Conservation (phyloP, 2,888 invertebrate species). For the Pemphredon lugubris region DNA sequence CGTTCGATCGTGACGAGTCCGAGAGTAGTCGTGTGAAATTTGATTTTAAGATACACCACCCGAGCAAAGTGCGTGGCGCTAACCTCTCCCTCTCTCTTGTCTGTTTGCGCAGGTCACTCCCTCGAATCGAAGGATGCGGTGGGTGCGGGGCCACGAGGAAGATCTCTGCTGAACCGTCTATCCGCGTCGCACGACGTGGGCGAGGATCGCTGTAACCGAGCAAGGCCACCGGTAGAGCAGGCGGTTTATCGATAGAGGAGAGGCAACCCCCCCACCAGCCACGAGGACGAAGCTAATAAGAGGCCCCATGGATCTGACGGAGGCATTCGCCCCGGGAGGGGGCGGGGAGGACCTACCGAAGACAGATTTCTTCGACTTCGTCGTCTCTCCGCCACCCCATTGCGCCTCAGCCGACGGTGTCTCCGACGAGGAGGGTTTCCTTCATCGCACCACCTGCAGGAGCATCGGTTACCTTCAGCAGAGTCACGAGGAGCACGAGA, state of each 20-base stretch:
- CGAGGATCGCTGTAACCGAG: background rate
- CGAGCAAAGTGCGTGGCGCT: no score
- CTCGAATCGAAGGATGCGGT: slow-evolving; percentile 68
- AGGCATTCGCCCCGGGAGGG: slow-evolving; percentile 86
- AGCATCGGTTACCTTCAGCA: slow-evolving; percentile 73
- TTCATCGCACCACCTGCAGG: slow-evolving; percentile 80
- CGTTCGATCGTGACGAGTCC: no score
- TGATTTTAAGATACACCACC: no score
- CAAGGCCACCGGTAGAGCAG: slow-evolving; percentile 6
- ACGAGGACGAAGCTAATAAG: slow-evolving; percentile 40
- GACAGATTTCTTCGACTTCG: slow-evolving; percentile 95
- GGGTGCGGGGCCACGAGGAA: slow-evolving; percentile 62
- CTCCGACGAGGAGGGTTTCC: slow-evolving; percentile 84
- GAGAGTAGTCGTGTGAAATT: background rate
- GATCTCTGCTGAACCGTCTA: slow-evolving; percentile 52
- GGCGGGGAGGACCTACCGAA: slow-evolving; percentile 88
- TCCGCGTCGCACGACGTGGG: background rate
- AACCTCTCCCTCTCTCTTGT: no score
- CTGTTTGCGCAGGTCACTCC: slow-evolving; percentile 34
- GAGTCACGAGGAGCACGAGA: slow-evolving; percentile 72
- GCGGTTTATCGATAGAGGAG: no score
- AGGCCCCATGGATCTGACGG: slow-evolving; percentile 89
- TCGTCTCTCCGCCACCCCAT: slow-evolving; percentile 85
- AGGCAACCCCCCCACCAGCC: slow-evolving; percentile 13
- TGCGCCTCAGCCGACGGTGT: slow-evolving; percentile 82